These are phyloP conservation scores for Beaufortia kweichowensis DNA, from an alignment of 2,113 vertebrate genomes.

Conservation along the genomic window DNA sequence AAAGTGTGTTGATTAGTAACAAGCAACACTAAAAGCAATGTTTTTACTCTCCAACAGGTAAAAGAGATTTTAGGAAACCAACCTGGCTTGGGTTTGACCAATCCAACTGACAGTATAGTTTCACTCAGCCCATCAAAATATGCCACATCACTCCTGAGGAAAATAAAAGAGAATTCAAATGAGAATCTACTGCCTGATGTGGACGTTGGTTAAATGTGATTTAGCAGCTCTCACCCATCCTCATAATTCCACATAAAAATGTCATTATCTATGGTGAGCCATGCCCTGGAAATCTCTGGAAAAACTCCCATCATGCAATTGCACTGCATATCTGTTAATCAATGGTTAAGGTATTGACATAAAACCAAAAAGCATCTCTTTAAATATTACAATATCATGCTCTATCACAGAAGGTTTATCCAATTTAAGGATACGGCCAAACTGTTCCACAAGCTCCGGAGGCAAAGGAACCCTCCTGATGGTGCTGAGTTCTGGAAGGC, in stretches of 20 bases:
- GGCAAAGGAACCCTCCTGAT: constrained; percentile 90
- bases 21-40: too few species aligned
- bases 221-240: constrained; percentile 81
- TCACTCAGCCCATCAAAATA: constrained; percentile 98
- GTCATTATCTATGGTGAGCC: constrained; percentile 97
- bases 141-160: constrained; percentile 86
- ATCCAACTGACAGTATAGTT: constrained; percentile 94
- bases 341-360: constrained; percentile 74
- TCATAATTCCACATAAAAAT: constrained; percentile 99
- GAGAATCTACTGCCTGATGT: background rate
- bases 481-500: constrained; percentile 89
- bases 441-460: constrained; percentile 94
- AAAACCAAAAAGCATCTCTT: background rate
- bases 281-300: constrained; percentile 90
- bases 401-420: too few species aligned
- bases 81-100: constrained; percentile 95
- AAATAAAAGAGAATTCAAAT: background rate
- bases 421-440: constrained; percentile 90
- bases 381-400: too few species aligned
- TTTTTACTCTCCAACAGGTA: too few species aligned
- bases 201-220: too few species aligned
- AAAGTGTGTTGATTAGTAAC: too few species aligned
- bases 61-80: constrained; percentile 51
- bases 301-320: constrained; percentile 99
- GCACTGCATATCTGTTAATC: constrained; percentile 91